Evolutionary conservation across 2,888 invertebrate species (phyloP).

Genomic region (Cylloceria caligata): DNA sequence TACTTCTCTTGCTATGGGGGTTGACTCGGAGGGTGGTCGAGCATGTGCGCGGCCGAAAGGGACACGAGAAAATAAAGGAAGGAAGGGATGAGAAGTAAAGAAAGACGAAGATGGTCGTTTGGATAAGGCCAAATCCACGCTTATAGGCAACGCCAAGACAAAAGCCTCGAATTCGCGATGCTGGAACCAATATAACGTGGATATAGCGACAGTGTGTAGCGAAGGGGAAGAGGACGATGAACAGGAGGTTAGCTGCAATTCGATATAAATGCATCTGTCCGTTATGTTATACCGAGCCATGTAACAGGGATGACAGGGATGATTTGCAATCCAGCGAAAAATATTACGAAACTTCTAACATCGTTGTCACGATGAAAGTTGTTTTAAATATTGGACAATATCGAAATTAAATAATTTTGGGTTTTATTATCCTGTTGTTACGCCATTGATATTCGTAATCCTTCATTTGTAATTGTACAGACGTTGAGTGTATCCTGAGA

Average conservation of each 20-base stretch:
- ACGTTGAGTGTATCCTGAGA: too few species aligned
- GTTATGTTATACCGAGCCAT: neutral
- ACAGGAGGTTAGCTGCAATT: conserved; percentile 74
- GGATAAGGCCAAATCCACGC: conserved; percentile 82
- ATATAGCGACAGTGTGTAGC: conserved; percentile 2
- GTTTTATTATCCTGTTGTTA: neutral
- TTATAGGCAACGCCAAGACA: conserved; percentile 83
- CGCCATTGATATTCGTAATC: too few species aligned
- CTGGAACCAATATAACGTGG: conserved; percentile 77
- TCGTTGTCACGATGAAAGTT: neutral
- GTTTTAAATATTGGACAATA: neutral
- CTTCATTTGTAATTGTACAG: too few species aligned
- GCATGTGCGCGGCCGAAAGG: conserved; percentile 73
- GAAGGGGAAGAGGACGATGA: conserved; percentile 33
- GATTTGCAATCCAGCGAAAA: neutral
- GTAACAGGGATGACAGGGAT: neutral
- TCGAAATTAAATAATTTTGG: neutral
- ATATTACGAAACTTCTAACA: neutral
- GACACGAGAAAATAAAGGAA: conserved; percentile 65
- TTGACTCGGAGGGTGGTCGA: conserved; percentile 81
- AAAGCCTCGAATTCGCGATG: conserved; percentile 81
- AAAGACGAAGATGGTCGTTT: conserved; percentile 67
- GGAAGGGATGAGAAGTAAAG: conserved; percentile 44
- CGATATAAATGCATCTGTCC: conserved; percentile 81
- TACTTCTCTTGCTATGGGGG: conserved; percentile 74